These are phyloP conservation scores for Ciconia nigra DNA, from an alignment of 2,797 vertebrate genomes.

Conservation along the genomic window DNA sequence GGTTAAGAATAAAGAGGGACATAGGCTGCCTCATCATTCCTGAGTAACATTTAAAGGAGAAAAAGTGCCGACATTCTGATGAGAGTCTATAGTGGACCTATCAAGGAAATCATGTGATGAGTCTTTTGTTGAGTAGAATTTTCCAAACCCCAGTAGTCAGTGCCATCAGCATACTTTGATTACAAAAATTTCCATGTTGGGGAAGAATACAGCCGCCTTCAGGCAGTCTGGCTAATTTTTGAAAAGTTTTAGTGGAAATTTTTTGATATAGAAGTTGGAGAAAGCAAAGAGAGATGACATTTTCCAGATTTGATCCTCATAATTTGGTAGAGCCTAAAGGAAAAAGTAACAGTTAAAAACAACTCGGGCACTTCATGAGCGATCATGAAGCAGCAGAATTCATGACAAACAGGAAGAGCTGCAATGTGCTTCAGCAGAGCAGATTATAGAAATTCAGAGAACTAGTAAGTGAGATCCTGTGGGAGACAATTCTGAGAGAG, in stretches of 20 bases:
- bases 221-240: not conserved
- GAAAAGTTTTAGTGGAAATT: not conserved
- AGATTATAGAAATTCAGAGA: constrained; percentile 34
- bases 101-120: not conserved
- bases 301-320: not conserved
- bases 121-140: not conserved
- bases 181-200: not conserved
- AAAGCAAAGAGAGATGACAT: not conserved
- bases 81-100: not conserved
- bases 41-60: not conserved
- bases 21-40: not conserved
- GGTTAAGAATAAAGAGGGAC: not conserved
- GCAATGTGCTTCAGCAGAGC: constrained; percentile 10
- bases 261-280: not conserved
- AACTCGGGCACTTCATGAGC: not conserved
- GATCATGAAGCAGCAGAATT: constrained; percentile 27
- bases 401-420: not conserved
- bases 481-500: constrained; percentile 44
- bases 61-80: not conserved
- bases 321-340: not conserved
- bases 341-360: constrained; percentile 3
- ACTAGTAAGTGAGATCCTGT: constrained; percentile 43
- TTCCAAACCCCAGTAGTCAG: not conserved
- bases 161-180: not conserved
- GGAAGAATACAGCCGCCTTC: not conserved